phyloP scores from a whole-genome alignment of 2,113 vertebrate species.

The Chrysemys picta region DNA sequence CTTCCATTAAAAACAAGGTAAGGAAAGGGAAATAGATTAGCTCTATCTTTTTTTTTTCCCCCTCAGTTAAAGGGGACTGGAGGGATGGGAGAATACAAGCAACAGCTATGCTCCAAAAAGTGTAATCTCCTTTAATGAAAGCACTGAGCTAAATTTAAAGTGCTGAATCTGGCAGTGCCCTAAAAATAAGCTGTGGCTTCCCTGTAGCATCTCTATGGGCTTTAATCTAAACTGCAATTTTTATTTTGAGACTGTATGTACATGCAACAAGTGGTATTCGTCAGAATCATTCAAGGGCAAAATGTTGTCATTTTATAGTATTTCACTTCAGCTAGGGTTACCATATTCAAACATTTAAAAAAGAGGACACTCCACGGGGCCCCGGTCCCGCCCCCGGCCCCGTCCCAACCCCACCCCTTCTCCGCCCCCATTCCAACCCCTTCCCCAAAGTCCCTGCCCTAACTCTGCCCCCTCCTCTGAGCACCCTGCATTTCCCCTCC shows the following conservation, averaged over 20 bases:
- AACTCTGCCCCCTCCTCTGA: too few species aligned
- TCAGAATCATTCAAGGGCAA: constrained; percentile 3
- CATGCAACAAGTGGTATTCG: not conserved
- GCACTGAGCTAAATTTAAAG: not conserved
- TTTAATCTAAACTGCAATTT: constrained; percentile 8
- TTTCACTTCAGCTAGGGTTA: not conserved
- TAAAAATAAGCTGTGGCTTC: not conserved
- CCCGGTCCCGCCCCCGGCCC: too few species aligned
- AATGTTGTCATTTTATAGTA: not conserved
- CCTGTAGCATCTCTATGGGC: not conserved
- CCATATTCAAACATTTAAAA: too few species aligned
- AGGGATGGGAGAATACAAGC: not conserved
- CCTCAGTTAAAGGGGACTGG: not conserved
- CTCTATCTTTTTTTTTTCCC: not conserved
- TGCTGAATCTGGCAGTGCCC: not conserved
- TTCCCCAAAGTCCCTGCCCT: too few species aligned
- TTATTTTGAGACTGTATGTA: not conserved
- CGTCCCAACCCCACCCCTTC: too few species aligned
- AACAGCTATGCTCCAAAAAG: not conserved
- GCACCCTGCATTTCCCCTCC: too few species aligned
- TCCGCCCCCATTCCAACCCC: too few species aligned
- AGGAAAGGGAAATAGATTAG: not conserved
- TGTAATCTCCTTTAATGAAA: not conserved
- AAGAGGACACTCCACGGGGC: too few species aligned
- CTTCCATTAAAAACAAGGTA: not conserved